Conservation (phyloP, 2,888 invertebrate species). For the Dolichopus griseipennis region DNA sequence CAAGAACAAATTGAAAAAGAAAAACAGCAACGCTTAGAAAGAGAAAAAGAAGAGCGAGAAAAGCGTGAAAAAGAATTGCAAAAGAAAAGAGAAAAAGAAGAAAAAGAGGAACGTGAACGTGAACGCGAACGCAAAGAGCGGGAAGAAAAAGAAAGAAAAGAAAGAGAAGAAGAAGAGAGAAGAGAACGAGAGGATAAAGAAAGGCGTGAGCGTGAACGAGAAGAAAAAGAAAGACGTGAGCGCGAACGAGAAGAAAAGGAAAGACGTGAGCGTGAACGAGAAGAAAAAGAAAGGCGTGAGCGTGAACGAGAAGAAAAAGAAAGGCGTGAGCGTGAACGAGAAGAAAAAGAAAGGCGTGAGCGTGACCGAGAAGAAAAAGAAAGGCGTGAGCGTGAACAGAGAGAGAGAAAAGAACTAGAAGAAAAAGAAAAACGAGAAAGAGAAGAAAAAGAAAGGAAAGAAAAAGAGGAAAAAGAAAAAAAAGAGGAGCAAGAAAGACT, state of each 20-base stretch:
- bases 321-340: constrained; percentile 19
- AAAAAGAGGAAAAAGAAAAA: not conserved
- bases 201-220: constrained; percentile 33
- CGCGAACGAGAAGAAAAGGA: constrained; percentile 29
- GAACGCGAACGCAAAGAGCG: constrained; percentile 28
- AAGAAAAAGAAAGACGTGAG: constrained; percentile 30
- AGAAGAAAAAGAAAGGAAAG: constrained; percentile 24
- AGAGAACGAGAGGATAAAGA: constrained; percentile 22
- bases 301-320: not conserved
- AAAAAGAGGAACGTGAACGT: constrained; percentile 25
- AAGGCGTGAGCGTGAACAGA: constrained; percentile 33
- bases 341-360: constrained; percentile 29
- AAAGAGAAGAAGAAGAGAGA: constrained; percentile 24
- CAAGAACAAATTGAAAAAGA: constrained; percentile 27
- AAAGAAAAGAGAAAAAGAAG: constrained; percentile 21
- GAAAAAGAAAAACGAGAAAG: constrained; percentile 26
- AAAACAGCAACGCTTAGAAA: constrained; percentile 31
- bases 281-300: constrained; percentile 22
- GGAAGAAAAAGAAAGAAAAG: constrained; percentile 24
- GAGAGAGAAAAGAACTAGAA: constrained; percentile 28
- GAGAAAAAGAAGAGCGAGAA: constrained; percentile 29
- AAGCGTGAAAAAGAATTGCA: constrained; percentile 29
- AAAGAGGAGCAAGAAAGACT: constrained; percentile 3
- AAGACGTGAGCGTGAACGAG: constrained; percentile 25
- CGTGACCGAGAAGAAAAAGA: constrained; percentile 24